Percentiles rank a stretch among this genome's conserved stretches.
These are phyloP conservation scores for Ceuthmochares aereus DNA, from an alignment of 2,113 vertebrate species.

Conservation along the genomic window DNA sequence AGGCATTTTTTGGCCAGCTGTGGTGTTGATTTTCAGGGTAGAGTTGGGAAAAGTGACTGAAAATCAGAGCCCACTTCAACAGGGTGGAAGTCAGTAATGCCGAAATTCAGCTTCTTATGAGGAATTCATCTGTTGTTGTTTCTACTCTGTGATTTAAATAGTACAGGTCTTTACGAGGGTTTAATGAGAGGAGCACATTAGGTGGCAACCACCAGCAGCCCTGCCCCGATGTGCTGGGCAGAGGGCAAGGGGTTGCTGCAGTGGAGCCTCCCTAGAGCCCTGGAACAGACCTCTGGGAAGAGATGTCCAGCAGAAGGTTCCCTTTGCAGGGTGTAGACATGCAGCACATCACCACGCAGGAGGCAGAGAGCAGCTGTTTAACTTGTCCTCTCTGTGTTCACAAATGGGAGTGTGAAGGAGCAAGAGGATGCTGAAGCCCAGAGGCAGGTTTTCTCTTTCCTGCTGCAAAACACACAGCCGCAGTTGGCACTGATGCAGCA, in stretches of 20 bases:
- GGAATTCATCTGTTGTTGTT: fast-evolving
- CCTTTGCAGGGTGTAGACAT: background rate
- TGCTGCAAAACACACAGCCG: background rate
- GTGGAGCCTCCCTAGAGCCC: fast-evolving
- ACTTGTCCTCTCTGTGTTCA: background rate
- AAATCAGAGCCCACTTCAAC: background rate
- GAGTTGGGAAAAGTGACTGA: fast-evolving
- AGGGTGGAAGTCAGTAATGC: fast-evolving
- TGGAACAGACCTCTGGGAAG: background rate
- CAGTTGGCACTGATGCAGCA: fast-evolving
- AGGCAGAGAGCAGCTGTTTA: background rate
- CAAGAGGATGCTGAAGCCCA: background rate
- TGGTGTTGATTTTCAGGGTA: background rate
- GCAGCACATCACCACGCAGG: background rate
- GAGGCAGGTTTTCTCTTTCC: background rate
- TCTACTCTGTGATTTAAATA: too few species aligned
- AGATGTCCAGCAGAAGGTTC: background rate
- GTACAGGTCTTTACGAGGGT: background rate
- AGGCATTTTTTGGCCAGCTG: background rate
- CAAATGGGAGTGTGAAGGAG: background rate
- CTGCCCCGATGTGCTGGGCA: background rate
- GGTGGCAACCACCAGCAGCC: background rate
- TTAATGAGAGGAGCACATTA: fast-evolving
- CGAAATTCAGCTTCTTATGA: background rate
- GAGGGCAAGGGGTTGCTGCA: background rate